Base-by-base conservation (phyloP, 2,113 vertebrate species). In the Ceratotherium simum region DNA sequence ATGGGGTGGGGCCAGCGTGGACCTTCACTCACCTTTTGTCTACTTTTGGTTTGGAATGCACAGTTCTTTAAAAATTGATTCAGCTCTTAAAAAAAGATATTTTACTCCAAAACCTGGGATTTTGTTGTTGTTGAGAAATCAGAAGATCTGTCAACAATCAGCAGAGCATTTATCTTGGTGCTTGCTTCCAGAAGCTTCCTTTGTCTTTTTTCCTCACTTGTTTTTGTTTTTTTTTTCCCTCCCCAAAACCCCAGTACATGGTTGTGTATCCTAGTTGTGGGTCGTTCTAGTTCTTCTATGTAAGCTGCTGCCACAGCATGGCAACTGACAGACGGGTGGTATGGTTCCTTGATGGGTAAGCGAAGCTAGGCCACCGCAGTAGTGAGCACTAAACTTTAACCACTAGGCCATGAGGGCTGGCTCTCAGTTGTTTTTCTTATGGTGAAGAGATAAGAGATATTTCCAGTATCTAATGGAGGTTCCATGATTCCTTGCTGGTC, bases 371-470 rank as follows among this genome's bases (percentile, higher is more conserved):
- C 42, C 42, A 42, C 42, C 42, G 5, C 42, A 42, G 42, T 42
- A 42, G 42, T 42, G 42, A 42, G 42, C 42, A 42, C 42, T 42
- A 42, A 42, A 42, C 42, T 42, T 42, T 42, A 42, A 42, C 42
- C 42, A 42, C 42, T 42, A 42, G 42, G 42, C 42, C 42, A 42
- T 42, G 42, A 42, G 42, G 42, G 42, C 42, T 42, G 42, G 42
- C 42, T 42, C 42, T 42, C 17, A 25, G 48, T 90, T 96, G 56
- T 90, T 96, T 94, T 88, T 51, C 31, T 88, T 80, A 46, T 58
- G 17, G 12, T 21, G 60, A 36, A 82, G 10, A 90, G 93, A 62
- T 65, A 46, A 62, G 31, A 93, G 21, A 18, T 8, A 60, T 13
- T 92, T 56, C 17, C n/a, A 51, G 7, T 56, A 13, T 60, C 58